phyloP scores from a whole-genome alignment of 2,113 vertebrate genomes.

The Calidris pugnax region DNA sequence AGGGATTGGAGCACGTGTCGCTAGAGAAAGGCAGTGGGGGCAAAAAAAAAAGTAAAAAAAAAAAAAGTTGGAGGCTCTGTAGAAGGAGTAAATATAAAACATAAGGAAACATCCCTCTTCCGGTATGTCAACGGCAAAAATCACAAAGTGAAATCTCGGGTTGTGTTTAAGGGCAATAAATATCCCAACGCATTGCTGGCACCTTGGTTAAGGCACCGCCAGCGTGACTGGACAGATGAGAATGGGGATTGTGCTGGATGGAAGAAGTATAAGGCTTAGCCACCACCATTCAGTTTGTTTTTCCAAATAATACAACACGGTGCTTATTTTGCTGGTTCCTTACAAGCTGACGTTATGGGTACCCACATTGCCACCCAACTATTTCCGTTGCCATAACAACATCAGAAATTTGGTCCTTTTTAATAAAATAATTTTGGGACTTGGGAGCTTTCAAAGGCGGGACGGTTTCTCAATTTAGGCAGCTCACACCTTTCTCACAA shows the following conservation, averaged over 20 bases:
- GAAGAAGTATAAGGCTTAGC: conserved; percentile 45
- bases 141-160: neutral
- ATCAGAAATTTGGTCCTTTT: conserved; percentile 72
- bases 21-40: neutral
- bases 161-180: neutral
- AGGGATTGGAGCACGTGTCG: conserved; percentile 3
- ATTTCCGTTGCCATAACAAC: conserved; percentile 82
- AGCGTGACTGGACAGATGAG: conserved; percentile 18
- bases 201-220: conserved; percentile 4
- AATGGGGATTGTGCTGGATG: conserved; percentile 37
- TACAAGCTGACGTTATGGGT: conserved; percentile 65
- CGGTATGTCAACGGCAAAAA: neutral
- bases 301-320: conserved; percentile 47
- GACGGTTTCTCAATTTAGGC: conserved; percentile 47
- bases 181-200: neutral
- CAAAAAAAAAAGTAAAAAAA: neutral
- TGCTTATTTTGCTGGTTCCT: conserved; percentile 61
- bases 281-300: conserved; percentile 40
- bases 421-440: conserved; percentile 67
- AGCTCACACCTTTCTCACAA: conserved; percentile 48
- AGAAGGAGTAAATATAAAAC: neutral
- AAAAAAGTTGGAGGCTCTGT: neutral
- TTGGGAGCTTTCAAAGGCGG: neutral
- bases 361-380: conserved; percentile 67
- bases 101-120: neutral